These are phyloP conservation scores for Mustela lutreola DNA, from an alignment of 2,113 vertebrate genomes.

Conservation along the genomic window DNA sequence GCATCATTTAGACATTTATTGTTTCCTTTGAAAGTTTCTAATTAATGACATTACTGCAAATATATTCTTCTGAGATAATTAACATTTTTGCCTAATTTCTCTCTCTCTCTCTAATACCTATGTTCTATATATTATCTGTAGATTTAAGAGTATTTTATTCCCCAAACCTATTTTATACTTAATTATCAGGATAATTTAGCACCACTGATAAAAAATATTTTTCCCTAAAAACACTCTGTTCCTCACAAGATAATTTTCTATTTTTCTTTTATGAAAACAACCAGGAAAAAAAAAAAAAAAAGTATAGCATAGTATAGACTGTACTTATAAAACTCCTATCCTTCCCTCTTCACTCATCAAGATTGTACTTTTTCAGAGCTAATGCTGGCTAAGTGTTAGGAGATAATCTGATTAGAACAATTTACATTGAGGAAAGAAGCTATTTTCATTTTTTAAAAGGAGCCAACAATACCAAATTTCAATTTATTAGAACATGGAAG, in stretches of 20 bases:
- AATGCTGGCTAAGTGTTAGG: neutral
- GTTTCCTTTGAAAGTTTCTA: slow-evolving; percentile 36
- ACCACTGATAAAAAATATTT: neutral
- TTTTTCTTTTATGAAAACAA: neutral
- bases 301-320: neutral
- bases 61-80: slow-evolving; percentile 2
- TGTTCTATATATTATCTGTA: neutral
- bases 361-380: slow-evolving; percentile 17
- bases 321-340: neutral
- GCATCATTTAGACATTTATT: slow-evolving; percentile 22
- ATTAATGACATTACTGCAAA: neutral
- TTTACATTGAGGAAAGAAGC: neutral
- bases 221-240: neutral
- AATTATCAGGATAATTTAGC: slow-evolving; percentile 24
- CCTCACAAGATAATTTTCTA: neutral
- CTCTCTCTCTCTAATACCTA: neutral
- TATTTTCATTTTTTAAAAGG: slow-evolving; percentile 47
- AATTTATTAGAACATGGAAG: neutral
- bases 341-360: neutral
- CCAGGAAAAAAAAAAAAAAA: neutral
- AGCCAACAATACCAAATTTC: neutral
- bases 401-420: slow-evolving; percentile 23
- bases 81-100: neutral
- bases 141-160: neutral
- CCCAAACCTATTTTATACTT: neutral